These are phyloP conservation scores for Trichonephila clavata DNA, from an alignment of 1,140 invertebrate genomes.

Conservation along the genomic window DNA sequence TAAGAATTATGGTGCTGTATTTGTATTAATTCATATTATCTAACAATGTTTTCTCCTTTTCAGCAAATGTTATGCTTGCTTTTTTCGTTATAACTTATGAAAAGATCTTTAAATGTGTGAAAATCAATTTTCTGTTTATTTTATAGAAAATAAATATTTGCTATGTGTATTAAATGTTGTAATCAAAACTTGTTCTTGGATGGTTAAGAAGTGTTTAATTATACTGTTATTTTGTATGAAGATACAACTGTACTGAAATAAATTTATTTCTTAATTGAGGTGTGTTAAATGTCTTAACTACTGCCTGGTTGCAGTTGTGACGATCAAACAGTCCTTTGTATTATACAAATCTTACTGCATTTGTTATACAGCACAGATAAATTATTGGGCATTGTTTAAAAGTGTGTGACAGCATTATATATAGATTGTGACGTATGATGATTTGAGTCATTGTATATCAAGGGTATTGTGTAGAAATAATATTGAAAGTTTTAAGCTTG, in stretches of 20 bases:
- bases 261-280: conserved; percentile 55
- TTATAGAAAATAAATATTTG: background rate
- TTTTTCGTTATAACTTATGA: background rate
- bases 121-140: background rate
- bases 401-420: conserved; percentile 57
- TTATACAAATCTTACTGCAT: conserved; percentile 71
- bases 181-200: conserved; percentile 63
- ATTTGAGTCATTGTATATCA: conserved; percentile 46
- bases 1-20: conserved; percentile 35
- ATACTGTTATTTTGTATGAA: conserved; percentile 28
- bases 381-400: conserved; percentile 74
- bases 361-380: conserved; percentile 74
- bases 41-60: background rate
- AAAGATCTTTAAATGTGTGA: background rate
- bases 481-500: conserved; percentile 29
- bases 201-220: conserved; percentile 31
- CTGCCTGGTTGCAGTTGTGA: conserved; percentile 61
- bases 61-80: background rate
- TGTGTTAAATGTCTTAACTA: background rate
- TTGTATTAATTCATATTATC: background rate
- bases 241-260: conserved; percentile 11
- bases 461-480: conserved; percentile 34
- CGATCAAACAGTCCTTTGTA: conserved; percentile 71
- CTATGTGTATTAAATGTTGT: conserved; percentile 11
- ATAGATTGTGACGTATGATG: background rate